A percentile compares a stretch with the other conserved stretches of the same genome.
phyloP scores from a whole-genome alignment of 1,140 invertebrate genomes.

The Drosophila yakuba region DNA sequence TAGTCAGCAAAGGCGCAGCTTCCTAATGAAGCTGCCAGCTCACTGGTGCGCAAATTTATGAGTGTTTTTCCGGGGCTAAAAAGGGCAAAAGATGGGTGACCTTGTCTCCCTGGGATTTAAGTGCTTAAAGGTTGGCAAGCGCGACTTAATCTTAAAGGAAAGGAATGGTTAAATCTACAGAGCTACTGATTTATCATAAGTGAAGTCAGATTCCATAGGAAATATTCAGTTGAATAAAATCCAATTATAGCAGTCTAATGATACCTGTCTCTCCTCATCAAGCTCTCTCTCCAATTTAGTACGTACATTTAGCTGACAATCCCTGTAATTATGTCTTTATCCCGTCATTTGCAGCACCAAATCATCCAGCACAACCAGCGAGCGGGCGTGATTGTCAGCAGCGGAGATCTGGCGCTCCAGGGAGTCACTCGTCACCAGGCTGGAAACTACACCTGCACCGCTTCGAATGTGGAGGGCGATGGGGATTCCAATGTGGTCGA shows the following conservation, averaged over 20 bases:
- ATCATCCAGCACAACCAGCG: slow-evolving; percentile 92
- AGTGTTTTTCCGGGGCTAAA: slow-evolving; percentile 3
- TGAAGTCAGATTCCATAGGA: not conserved
- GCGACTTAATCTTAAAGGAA: slow-evolving; percentile 1
- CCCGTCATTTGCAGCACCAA: slow-evolving; percentile 88
- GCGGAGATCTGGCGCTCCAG: slow-evolving; percentile 91
- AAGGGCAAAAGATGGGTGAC: slow-evolving; percentile 8
- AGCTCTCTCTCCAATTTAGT: no score
- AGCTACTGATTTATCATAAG: no score
- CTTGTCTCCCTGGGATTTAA: slow-evolving; percentile 12
- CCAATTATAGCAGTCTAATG: not conserved
- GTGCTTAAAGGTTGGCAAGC: slow-evolving; percentile 1
- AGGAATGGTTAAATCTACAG: no score
- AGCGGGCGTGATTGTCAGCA: slow-evolving; percentile 92
- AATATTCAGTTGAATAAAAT: not conserved
- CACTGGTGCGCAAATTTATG: slow-evolving; percentile 44
- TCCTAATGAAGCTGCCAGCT: slow-evolving; percentile 61
- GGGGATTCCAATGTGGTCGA: slow-evolving; percentile 92
- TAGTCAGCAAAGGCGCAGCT: slow-evolving; percentile 29
- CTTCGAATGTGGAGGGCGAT: slow-evolving; percentile 95
- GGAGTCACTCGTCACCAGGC: slow-evolving; percentile 91
- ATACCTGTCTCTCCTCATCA: not conserved
- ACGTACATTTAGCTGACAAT: not conserved
- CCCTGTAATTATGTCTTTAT: slow-evolving; percentile 2
- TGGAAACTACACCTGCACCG: slow-evolving; percentile 94